phyloP scores from a whole-genome alignment of 1,140 invertebrate genomes.

The Stegodyphus mimosarum region DNA sequence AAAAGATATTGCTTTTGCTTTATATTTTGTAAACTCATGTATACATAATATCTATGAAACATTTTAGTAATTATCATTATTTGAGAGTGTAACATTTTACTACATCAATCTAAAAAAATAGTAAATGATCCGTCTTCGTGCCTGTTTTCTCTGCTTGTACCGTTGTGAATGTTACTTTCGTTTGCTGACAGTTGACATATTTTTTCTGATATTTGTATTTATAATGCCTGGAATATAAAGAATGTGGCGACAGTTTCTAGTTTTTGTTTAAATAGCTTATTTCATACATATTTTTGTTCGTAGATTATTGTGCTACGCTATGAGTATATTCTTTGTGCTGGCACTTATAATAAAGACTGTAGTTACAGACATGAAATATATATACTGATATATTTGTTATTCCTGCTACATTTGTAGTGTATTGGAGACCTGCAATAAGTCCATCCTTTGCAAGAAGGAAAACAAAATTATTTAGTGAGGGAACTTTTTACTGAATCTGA shows the following conservation, averaged over 20 bases:
- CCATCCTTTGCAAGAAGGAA: background rate
- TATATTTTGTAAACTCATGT: constrained; percentile 42
- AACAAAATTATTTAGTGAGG: background rate
- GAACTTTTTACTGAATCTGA: background rate
- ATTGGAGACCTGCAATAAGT: background rate
- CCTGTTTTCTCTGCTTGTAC: constrained; percentile 54
- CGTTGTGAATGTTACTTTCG: constrained; percentile 37
- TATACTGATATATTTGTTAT: constrained; percentile 11
- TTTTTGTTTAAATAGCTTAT: constrained; percentile 48
- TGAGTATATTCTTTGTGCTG: constrained; percentile 53
- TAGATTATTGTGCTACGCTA: constrained; percentile 50
- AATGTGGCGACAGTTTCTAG: constrained; percentile 17
- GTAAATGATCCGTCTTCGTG: constrained; percentile 29
- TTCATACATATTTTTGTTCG: constrained; percentile 17
- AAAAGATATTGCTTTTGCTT: constrained; percentile 28
- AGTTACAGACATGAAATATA: constrained; percentile 19
- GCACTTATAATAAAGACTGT: constrained; percentile 27
- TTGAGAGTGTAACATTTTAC: constrained; percentile 29
- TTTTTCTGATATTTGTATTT: constrained; percentile 8
- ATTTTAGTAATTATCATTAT: constrained; percentile 18
- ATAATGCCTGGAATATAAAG: constrained; percentile 37
- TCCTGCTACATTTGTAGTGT: constrained; percentile 3
- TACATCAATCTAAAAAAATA: constrained; percentile 31
- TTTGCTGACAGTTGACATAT: constrained; percentile 10
- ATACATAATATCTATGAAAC: constrained; percentile 28